These are phyloP conservation scores for Lagria hirta DNA, from an alignment of 2,888 invertebrate genomes.

Conservation along the genomic window DNA sequence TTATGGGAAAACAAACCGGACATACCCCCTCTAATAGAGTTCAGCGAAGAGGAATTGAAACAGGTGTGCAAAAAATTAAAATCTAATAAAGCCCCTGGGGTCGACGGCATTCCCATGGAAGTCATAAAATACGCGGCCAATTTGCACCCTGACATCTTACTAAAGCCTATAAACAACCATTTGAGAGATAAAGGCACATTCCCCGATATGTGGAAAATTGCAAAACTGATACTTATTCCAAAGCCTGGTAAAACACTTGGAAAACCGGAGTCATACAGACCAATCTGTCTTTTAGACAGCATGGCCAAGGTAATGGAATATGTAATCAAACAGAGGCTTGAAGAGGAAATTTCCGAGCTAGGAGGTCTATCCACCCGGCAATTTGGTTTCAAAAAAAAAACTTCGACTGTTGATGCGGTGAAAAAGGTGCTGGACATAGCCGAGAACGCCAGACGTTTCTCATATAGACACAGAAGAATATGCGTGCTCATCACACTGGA, in stretches of 20 bases:
- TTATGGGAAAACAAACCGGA: not conserved
- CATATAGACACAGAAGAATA: slow-evolving; percentile 1
- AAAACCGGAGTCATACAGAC: slow-evolving; percentile 7
- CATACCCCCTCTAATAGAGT: not conserved
- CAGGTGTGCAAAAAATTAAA: slow-evolving; percentile 3
- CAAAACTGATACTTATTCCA: slow-evolving; percentile 3
- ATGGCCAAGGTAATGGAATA: slow-evolving; percentile 10
- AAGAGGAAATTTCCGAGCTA: slow-evolving; percentile 1
- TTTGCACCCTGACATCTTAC: not conserved
- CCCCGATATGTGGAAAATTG: slow-evolving; percentile 13
- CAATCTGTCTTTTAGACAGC: slow-evolving; percentile 8
- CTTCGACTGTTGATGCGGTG: slow-evolving; percentile 6
- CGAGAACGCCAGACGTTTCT: slow-evolving; percentile 1
- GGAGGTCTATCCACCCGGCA: slow-evolving; percentile 6
- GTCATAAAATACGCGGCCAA: not conserved
- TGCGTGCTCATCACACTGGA: slow-evolving; percentile 9
- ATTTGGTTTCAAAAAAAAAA: slow-evolving; percentile 2
- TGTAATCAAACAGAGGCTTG: slow-evolving; percentile 3
- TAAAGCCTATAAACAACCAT: slow-evolving; percentile 1
- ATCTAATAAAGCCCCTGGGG: slow-evolving; percentile 8
- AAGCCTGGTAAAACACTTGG: slow-evolving; percentile 3
- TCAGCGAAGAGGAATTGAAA: not conserved
- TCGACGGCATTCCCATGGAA: slow-evolving; percentile 5
- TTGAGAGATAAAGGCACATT: slow-evolving; percentile 3
- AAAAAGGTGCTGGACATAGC: slow-evolving; percentile 1